Conservation (phyloP, 2,797 vertebrate genomes). For the Falco columbarius region DNA sequence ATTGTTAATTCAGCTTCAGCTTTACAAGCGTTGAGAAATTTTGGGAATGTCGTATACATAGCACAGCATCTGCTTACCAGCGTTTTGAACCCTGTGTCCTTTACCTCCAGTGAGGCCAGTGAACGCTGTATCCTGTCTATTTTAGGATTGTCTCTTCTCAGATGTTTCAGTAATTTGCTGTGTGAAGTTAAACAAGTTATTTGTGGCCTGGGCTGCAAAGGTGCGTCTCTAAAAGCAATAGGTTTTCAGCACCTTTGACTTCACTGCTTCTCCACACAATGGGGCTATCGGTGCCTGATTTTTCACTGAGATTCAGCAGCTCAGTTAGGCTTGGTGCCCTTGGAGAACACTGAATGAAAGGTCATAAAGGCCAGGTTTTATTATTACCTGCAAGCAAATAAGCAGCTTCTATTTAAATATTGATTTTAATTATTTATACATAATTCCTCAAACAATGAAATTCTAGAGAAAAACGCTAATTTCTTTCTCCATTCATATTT, state of each 20-base stretch:
- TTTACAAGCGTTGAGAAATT: neutral
- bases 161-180: constrained; percentile 64
- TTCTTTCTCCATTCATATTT: neutral
- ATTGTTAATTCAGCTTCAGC: constrained; percentile 17
- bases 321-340: neutral
- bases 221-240: neutral
- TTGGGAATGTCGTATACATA: neutral
- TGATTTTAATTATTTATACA: neutral
- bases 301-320: neutral
- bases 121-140: constrained; percentile 55
- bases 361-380: neutral
- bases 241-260: neutral
- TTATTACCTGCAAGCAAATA: neutral
- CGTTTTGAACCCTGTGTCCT: constrained; percentile 42
- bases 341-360: neutral
- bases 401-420: neutral
- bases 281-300: neutral
- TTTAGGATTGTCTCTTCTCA: constrained; percentile 56
- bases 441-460: neutral
- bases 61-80: constrained; percentile 22
- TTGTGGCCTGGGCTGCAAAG: constrained; percentile 5
- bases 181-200: constrained; percentile 39
- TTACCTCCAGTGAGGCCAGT: constrained; percentile 40
- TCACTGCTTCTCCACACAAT: neutral
- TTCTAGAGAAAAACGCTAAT: neutral